Evolutionary conservation across 2,888 invertebrate genomes (phyloP), one percentile per base, ranked within the genome.

Genomic region (Drosophila merina): DNA sequence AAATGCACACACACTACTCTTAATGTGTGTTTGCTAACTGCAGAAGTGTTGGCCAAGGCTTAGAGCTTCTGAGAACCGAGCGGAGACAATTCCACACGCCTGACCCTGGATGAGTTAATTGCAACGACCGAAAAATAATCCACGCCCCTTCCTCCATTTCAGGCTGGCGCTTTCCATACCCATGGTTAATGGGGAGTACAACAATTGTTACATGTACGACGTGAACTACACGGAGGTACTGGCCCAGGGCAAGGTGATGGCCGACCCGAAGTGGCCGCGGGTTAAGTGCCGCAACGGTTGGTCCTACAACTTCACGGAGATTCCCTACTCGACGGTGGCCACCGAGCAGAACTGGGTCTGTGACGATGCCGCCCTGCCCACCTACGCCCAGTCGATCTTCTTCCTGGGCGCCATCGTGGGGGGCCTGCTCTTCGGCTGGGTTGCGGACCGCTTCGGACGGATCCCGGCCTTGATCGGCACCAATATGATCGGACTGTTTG

Each of bases 311-410:
- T 94, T 93, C 70, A 95, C 95, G 0, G 96, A 96, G 84, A 94
- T 96, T 36, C 97, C 97, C 0, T 96, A 97, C 84, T 92, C 94
- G 5, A 97, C 97, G 4, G 95, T 98, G 44, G 96, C 97, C 28
- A 96, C 97, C 0, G 96, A 97, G 93, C 92, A 96, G 89, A 95
- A 95, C 88, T 97, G 97, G 97, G 97, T 97, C 42, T 97, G 97
- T 88, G 96, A 96, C 4, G 93, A 96, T 69, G 95, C 95, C 60
- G 95, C 95, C 54, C 91, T 96, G 55, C 95, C 96, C 0, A 95
- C 96, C 0, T 93, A 95, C 7, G 95, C 97, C 0, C 96, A 97
- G 87, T 95, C 97, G 4, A 94, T 97, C 71, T 97, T 97, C 92
- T 97, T 97, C 93, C 93, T 96, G 75, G 97, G 97, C 0, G 97